A percentile compares a stretch with the other conserved stretches of the same genome.
These are phyloP conservation scores for Drosophila lowei DNA, from an alignment of 1,140 invertebrate species.

Conservation along the genomic window DNA sequence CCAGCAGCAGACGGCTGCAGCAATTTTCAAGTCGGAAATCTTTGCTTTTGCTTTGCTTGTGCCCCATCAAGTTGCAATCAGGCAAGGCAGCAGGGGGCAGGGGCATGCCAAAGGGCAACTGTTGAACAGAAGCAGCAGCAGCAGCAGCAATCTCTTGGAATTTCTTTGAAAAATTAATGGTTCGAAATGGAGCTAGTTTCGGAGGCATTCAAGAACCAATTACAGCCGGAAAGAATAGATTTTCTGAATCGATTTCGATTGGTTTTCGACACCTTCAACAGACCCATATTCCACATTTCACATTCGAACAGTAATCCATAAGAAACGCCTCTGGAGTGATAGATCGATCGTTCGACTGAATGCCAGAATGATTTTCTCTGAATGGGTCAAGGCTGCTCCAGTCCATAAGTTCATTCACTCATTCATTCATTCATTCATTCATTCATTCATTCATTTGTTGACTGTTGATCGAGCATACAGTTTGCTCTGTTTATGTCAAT, in stretches of 20 bases:
- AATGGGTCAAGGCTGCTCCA: conserved; percentile 6
- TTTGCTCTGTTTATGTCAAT: conserved; percentile 51
- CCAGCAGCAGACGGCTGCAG: conserved; percentile 5
- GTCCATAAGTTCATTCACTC: conserved; percentile 5
- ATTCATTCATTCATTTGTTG: conserved; percentile 6
- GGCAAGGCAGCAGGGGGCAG: no score
- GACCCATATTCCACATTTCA: no score
- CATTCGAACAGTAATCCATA: no score
- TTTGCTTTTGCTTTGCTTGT: conserved; percentile 23
- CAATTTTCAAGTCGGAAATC: conserved; percentile 30
- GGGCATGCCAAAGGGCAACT: no score
- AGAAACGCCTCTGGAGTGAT: background rate
- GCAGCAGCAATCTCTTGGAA: no score
- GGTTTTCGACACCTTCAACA: conserved; percentile 15
- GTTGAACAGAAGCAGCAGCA: no score
- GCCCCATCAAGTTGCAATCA: conserved; percentile 39
- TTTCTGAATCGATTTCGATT: no score
- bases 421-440: background rate
- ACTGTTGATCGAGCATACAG: no score
- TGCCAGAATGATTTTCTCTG: background rate
- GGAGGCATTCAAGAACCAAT: no score
- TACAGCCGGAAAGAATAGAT: no score
- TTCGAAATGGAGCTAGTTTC: no score
- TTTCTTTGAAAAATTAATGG: no score
- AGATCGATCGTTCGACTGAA: conserved; percentile 10